Base-by-base conservation (phyloP, 2,888 invertebrate genomes). In the Romanomermis culicivorax region DNA sequence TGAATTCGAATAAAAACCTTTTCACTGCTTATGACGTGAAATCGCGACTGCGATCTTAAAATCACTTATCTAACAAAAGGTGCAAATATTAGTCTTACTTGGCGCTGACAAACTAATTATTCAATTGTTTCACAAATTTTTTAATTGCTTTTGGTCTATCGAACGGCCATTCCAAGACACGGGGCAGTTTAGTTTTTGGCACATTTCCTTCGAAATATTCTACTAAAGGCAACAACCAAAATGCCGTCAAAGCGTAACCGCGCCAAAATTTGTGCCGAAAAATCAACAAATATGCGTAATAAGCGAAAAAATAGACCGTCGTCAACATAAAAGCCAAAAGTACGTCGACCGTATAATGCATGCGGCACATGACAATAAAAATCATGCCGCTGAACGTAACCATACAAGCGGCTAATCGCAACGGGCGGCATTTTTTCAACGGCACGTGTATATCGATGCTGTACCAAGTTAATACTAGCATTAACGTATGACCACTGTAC, bases 141-240 rank as follows among this genome's bases (percentile, higher is more conserved):
- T 36, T 7, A 7, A 36, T 36, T 7, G 36, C 17, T 36, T 36
- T 51, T 27, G 53, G 27, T 30, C 51, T 4, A 14, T 23, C 47
- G 47, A 51, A 51, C 3, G 53, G 53, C 23, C 29, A 53, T 26
- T 51, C 27, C 49, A 26, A 51, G 7, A 27, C 49, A 4, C 47
- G 26, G 14, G 53, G 53, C 2, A 53, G 25, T 30, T 50, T 51
- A 20, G 29, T 29, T 23, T 29, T 30, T 7, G 53, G 53, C 27
- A 53, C 53, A 20, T 53, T 53, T 26, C 23, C 51, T 51, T 53
- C 53, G 29, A 53, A 53, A 51, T 51, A 53, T 4, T 27, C 14
- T 30, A 53, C 14, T 24, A 51, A 11, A 7, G n/a, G 36, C 36
- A 36, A 36, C 7, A 36, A 11, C 36, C 36, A 36, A 36, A 36